Evolutionary conservation across 2,113 vertebrate species (phyloP).

Genomic region (Poeciliopsis retropinna): DNA sequence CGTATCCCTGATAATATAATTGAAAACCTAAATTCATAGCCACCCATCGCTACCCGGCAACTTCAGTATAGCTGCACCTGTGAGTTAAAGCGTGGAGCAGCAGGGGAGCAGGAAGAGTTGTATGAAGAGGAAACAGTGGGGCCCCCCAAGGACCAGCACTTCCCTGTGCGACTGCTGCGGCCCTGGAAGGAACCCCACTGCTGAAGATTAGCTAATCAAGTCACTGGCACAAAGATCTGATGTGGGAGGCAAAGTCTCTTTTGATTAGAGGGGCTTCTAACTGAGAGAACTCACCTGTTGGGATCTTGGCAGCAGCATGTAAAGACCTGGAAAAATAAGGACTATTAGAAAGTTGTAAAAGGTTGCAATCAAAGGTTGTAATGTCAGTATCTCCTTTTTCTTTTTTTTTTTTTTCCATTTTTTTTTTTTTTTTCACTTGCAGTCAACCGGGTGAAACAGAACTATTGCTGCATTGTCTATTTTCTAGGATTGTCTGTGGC

Average conservation of each 20-base stretch:
- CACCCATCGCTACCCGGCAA: not conserved
- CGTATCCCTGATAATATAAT: constrained; percentile 3
- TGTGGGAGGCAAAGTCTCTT: constrained; percentile 9
- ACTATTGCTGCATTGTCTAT: not conserved
- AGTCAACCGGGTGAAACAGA: not conserved
- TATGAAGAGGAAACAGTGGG: constrained; percentile 24
- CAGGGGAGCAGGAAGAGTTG: not conserved
- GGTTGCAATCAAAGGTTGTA: constrained; percentile 4
- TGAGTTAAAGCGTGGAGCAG: constrained; percentile 23
- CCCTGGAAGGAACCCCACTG: constrained; percentile 37
- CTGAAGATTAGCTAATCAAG: constrained; percentile 52
- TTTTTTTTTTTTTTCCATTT: no score
- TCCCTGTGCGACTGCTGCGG: constrained; percentile 22
- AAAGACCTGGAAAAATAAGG: constrained; percentile 6
- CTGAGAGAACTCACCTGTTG: constrained; percentile 38
- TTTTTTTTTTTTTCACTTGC: not conserved
- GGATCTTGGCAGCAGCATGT: constrained; percentile 20
- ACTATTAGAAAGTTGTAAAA: not conserved
- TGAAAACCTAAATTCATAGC: constrained; percentile 2
- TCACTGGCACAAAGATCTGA: constrained; percentile 15
- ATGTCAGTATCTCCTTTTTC: not conserved
- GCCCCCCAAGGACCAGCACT: constrained; percentile 14
- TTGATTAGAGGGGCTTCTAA: constrained; percentile 32
- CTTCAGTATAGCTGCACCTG: constrained; percentile 12
- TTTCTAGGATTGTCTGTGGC: not conserved